Percentiles rank a stretch among this genome's conserved stretches.
Conservation (phyloP, 2,797 vertebrate species). For the Neosalanx taihuensis region DNA sequence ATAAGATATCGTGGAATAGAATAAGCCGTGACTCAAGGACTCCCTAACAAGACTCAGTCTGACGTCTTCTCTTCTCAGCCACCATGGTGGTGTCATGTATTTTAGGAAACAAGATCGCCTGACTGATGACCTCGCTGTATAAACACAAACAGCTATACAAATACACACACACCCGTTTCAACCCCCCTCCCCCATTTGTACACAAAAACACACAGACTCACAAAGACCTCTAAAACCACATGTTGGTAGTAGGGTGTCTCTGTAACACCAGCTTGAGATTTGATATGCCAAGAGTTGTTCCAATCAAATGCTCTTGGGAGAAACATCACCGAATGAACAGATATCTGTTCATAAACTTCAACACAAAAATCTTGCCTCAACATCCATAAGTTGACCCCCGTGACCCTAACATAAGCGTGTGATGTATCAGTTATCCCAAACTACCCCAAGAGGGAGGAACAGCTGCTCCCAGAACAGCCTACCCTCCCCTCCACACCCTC, state of each 20-base stretch:
- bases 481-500: constrained; percentile 3
- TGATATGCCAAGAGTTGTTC: not conserved
- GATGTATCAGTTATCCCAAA: not conserved
- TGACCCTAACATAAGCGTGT: not conserved
- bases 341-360: not conserved
- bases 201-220: not conserved
- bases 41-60: constrained; percentile 14
- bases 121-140: constrained; percentile 40
- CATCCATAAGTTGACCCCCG: not conserved
- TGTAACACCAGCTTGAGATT: not conserved
- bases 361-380: not conserved
- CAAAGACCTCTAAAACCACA: not conserved
- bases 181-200: not conserved
- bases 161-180: not conserved
- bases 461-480: constrained; percentile 58
- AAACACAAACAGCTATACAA: constrained; percentile 43
- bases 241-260: not conserved
- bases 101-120: constrained; percentile 35
- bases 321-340: not conserved
- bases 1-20: constrained; percentile 17
- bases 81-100: constrained; percentile 34
- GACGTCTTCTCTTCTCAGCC: constrained; percentile 33
- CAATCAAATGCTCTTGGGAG: not conserved
- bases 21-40: constrained; percentile 1
- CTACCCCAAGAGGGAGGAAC: constrained; percentile 26